A percentile compares a stretch with the other conserved stretches of the same genome.
Conservation (phyloP, 2,797 vertebrate species). For the Garrulus glandarius region DNA sequence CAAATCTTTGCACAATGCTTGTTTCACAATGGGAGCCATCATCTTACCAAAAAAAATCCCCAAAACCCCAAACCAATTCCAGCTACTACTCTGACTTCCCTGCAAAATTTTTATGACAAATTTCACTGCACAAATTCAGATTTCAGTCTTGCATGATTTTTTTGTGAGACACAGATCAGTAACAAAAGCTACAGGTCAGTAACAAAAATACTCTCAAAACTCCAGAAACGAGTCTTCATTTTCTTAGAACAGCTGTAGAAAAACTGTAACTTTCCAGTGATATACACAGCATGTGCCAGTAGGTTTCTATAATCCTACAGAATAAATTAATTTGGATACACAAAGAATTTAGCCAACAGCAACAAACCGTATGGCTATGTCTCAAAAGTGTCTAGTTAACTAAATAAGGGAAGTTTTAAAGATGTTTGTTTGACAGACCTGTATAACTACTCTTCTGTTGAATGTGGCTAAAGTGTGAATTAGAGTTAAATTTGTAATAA, state of each 20-base stretch:
- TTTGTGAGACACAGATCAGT: neutral
- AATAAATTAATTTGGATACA: neutral
- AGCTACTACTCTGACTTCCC: neutral
- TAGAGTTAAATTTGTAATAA: neutral
- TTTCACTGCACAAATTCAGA: neutral
- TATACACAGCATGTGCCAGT: neutral
- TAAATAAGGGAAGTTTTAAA: slow-evolving; percentile 7
- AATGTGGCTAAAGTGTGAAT: neutral
- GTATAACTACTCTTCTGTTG: neutral
- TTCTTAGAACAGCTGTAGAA: neutral
- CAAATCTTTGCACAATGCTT: neutral
- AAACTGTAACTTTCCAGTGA: neutral
- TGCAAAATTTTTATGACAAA: neutral
- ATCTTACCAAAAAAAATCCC: neutral
- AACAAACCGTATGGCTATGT: neutral
- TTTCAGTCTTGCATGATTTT: neutral
- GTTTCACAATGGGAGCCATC: neutral
- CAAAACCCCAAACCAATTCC: neutral
- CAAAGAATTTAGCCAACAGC: slow-evolving; percentile 22
- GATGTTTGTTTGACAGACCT: neutral
- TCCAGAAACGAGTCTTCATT: neutral
- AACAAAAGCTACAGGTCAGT: neutral
- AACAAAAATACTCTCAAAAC: neutral
- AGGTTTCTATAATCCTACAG: neutral
- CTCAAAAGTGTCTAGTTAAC: slow-evolving; percentile 15